Evolutionary conservation across 2,797 vertebrate genomes (phyloP), one percentile per base, ranked within the genome.

Genomic region (Okamejei kenojei): DNA sequence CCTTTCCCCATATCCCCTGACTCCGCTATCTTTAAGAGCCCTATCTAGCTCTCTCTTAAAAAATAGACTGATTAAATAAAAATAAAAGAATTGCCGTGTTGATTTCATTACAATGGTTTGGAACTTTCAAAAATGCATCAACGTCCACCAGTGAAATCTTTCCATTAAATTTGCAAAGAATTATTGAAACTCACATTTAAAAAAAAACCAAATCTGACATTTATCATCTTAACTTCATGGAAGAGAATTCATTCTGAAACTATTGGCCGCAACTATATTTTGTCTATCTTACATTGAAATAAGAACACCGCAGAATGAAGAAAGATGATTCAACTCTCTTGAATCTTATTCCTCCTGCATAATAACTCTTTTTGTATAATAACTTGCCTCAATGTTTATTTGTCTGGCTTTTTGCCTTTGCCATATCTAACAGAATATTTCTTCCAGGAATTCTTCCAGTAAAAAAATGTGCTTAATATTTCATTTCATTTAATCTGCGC

Each of bases 211-310:
- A 92, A 74, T 7, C 23, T 5, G 45, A 15, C 29, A 92, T 45
- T 13, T 91, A 17, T 74, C 8, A 74, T 9, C 9, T 76, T n/a
- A 54, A 74, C 9, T 29, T 54, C 26, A 45, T 38, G 15, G 38
- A 74, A 74, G 11, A 71, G 68, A 92, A 92, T 74, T 91, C 65
- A 74, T 74, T 91, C 11, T 76, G 71, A 74, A 92, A 92, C 29
- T 73, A 76, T 38, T 92, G 45, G 23, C 38, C n/a, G 23, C 2
- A 54, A 58, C 32, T 35, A 90, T 90, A 32, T 90, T 90, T 65
- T 90, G 61, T 90, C 84, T 68, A 21, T 61, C 17, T n/a, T 68
- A 23, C 84, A 63, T 32, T 19, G 68, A 35, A 65, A n/a, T 32
- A 63, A n/a, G 29, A 90, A 68, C 17, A 90, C 2, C 29, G 71